Percentiles rank a stretch among this genome's conserved stretches.
These are phyloP conservation scores for Atta cephalotes DNA, from an alignment of 1,140 invertebrate species.

Conservation along the genomic window DNA sequence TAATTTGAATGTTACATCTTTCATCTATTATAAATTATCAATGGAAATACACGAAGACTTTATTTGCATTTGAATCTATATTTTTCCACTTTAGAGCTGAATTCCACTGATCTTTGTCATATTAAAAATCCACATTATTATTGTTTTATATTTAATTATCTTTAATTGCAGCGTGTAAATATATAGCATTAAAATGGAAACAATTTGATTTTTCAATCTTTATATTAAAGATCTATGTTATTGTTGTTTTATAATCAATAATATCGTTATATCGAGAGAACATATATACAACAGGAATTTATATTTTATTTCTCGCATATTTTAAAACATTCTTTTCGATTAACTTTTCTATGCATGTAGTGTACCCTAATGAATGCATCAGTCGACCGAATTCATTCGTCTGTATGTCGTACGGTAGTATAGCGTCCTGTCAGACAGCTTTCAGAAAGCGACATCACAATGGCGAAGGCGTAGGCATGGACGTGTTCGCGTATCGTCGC, in stretches of 20 bases:
- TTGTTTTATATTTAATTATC: background rate
- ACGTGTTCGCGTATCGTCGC: slow-evolving; percentile 56
- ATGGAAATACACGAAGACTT: slow-evolving; percentile 43
- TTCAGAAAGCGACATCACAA: slow-evolving; percentile 61
- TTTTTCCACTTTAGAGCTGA: slow-evolving; percentile 2
- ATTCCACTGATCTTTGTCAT: background rate
- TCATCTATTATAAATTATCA: slow-evolving; percentile 51
- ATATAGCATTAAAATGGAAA: too few species aligned
- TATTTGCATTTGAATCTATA: slow-evolving; percentile 7
- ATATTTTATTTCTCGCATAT: background rate
- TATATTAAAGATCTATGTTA: background rate
- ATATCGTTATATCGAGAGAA: background rate
- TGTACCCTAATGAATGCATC: slow-evolving; percentile 39
- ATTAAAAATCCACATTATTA: background rate
- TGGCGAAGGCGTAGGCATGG: slow-evolving; percentile 53
- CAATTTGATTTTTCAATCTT: too few species aligned
- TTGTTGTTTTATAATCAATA: background rate
- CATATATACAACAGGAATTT: background rate
- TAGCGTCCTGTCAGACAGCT: slow-evolving; percentile 42
- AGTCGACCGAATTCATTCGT: slow-evolving; percentile 39
- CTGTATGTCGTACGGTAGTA: slow-evolving; percentile 44
- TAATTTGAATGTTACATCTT: slow-evolving; percentile 7
- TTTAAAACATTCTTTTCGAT: background rate
- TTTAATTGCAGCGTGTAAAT: too few species aligned
- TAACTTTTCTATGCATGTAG: background rate